Evolutionary conservation across 2,888 invertebrate species (phyloP).

Genomic region (Ditylenchus weischeri): DNA sequence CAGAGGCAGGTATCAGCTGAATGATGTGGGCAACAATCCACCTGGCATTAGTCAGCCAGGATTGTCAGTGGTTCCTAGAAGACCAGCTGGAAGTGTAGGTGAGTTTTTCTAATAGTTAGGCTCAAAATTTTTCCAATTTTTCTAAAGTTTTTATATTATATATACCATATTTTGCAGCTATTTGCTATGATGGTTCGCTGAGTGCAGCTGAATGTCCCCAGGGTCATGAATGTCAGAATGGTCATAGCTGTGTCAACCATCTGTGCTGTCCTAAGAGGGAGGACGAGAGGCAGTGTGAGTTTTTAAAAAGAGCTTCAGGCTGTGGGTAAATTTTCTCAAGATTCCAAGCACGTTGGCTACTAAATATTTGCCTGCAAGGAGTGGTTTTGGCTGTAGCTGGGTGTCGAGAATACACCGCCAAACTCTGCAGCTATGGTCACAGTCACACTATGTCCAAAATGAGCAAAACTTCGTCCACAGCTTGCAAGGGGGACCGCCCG

Average conservation of each 20-base stretch:
- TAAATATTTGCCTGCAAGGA: too few species aligned
- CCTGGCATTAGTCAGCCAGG: neutral
- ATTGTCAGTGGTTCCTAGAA: neutral
- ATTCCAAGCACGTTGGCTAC: too few species aligned
- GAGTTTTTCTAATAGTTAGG: neutral
- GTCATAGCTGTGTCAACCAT: slow-evolving; percentile 18
- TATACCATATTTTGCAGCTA: slow-evolving; percentile 5
- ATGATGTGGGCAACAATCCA: neutral
- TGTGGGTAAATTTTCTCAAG: too few species aligned
- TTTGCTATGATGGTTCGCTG: slow-evolving; percentile 16
- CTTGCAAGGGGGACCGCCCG: too few species aligned
- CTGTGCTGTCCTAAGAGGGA: slow-evolving; percentile 14
- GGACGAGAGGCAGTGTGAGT: slow-evolving; percentile 17
- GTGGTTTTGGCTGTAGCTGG: too few species aligned
- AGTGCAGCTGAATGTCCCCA: slow-evolving; percentile 3
- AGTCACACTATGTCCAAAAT: too few species aligned
- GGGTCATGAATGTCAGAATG: slow-evolving; percentile 8
- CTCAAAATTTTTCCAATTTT: neutral
- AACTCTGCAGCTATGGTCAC: too few species aligned
- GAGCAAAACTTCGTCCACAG: too few species aligned
- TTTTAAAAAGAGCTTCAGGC: neutral
- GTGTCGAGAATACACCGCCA: too few species aligned
- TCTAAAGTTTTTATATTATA: too few species aligned
- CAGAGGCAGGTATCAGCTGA: neutral
- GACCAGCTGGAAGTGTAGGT: neutral